phyloP scores from a whole-genome alignment of 2,113 vertebrate genomes.

The Sisor rabdophorus region DNA sequence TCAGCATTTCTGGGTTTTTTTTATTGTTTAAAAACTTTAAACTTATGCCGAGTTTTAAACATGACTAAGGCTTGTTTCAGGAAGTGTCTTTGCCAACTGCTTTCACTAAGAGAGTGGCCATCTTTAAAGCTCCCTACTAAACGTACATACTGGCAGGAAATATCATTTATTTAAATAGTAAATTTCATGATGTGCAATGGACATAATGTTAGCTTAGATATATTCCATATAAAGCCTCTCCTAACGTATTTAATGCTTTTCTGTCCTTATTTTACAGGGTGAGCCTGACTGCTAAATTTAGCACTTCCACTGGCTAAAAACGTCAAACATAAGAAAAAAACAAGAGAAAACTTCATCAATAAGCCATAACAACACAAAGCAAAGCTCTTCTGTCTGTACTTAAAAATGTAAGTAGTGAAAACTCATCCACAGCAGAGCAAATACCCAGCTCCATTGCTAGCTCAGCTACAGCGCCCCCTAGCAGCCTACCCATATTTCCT shows the following conservation, averaged over 20 bases:
- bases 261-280: conserved; percentile 47
- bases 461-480: conserved; percentile 72
- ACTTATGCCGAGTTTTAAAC: background rate
- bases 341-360: conserved; percentile 40
- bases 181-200: background rate
- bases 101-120: conserved; percentile 61
- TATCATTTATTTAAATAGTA: conserved; percentile 31
- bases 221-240: background rate
- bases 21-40: background rate
- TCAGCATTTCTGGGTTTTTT: background rate
- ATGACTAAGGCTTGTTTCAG: conserved; percentile 51
- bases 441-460: conserved; percentile 34
- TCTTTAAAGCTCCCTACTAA: conserved; percentile 62
- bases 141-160: conserved; percentile 44
- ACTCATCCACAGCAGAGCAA: conserved; percentile 21
- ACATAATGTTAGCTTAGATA: background rate
- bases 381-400: conserved; percentile 39
- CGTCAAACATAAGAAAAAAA: conserved; percentile 19
- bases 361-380: conserved; percentile 43
- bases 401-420: conserved; percentile 49
- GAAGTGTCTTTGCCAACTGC: conserved; percentile 60
- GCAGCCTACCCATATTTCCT: conserved; percentile 66
- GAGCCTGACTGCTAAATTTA: conserved; percentile 43
- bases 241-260: conserved; percentile 34
- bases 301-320: conserved; percentile 45